These are phyloP conservation scores for Xyrauchen texanus DNA, from an alignment of 2,113 vertebrate species.

Conservation along the genomic window DNA sequence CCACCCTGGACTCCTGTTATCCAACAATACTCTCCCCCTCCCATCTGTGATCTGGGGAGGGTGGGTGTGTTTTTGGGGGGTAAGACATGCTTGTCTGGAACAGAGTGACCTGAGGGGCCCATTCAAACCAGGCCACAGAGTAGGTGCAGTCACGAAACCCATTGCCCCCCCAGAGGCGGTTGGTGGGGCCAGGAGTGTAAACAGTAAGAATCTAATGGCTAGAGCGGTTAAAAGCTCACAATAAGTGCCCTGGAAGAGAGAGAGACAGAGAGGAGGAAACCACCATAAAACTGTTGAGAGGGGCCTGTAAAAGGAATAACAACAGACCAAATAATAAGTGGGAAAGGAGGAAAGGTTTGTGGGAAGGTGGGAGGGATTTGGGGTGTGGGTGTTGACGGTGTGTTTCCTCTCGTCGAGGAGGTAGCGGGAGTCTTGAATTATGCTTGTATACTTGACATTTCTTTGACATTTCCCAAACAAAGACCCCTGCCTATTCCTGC, in stretches of 20 bases:
- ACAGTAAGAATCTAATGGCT: conserved; percentile 62
- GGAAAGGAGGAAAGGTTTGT: conserved; percentile 1
- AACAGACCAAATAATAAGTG: conserved; percentile 17
- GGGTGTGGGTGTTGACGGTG: conserved; percentile 2
- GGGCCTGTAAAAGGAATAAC: conserved; percentile 45
- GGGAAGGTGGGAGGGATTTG: conserved; percentile 8
- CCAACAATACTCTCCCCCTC: not conserved
- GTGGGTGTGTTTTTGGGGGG: conserved; percentile 6
- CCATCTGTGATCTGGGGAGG: not conserved
- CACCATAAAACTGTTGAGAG: conserved; percentile 57
- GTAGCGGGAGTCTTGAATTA: conserved; percentile 44
- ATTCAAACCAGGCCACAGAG: conserved; percentile 50
- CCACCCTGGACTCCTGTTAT: not conserved
- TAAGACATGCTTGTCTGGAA: conserved; percentile 53
- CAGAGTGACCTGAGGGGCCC: conserved; percentile 51
- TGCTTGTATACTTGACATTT: conserved; percentile 79
- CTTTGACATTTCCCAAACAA: conserved; percentile 70
- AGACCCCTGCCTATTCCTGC: too few species aligned
- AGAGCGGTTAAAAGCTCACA: conserved; percentile 66
- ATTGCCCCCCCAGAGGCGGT: conserved; percentile 9
- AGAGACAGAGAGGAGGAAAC: conserved; percentile 16
- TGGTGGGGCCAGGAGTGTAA: conserved; percentile 51
- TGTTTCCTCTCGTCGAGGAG: conserved; percentile 8
- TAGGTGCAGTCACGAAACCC: conserved; percentile 53
- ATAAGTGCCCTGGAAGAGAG: conserved; percentile 59